Conservation (phyloP, 2,797 vertebrate species). For the Spea hammondii region DNA sequence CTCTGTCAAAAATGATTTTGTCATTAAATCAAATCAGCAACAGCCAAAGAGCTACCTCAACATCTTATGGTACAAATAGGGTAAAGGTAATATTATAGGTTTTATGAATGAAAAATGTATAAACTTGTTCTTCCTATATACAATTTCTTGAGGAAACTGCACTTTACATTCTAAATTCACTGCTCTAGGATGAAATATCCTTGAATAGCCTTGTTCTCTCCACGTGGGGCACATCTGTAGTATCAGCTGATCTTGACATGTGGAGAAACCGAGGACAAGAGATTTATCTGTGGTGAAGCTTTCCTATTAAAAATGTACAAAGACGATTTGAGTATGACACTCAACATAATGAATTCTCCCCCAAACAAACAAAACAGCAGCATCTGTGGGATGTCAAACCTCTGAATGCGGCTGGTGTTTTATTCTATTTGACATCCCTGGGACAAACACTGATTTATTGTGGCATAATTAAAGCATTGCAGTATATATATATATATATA, state of each 20-base stretch:
- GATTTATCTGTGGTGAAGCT: conserved; percentile 33
- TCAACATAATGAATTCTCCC: conserved; percentile 40
- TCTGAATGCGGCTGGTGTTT: conserved; percentile 17
- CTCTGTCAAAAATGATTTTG: too few relatives aligned
- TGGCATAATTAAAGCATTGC: background rate
- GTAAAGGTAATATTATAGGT: too few relatives aligned
- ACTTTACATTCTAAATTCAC: too few relatives aligned
- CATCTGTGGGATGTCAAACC: conserved; percentile 36
- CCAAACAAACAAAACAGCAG: conserved; percentile 30
- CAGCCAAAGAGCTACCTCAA: too few relatives aligned
- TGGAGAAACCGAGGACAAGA: conserved; percentile 10
- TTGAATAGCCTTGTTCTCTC: conserved; percentile 8
- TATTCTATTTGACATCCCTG: conserved; percentile 17
- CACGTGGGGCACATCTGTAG: background rate
- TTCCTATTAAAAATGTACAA: conserved; percentile 37
- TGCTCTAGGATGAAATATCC: background rate
- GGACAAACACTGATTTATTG: background rate
- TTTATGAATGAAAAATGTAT: too few relatives aligned
- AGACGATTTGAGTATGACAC: conserved; percentile 42
- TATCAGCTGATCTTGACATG: conserved; percentile 28
- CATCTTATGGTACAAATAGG: too few relatives aligned
- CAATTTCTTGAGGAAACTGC: too few relatives aligned
- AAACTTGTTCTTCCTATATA: too few relatives aligned
- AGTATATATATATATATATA: too few relatives aligned
- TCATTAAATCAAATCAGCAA: too few relatives aligned